Percentiles rank a stretch among this genome's conserved stretches.
phyloP scores from a whole-genome alignment of 2,888 invertebrate species.

The Noctua janthe region DNA sequence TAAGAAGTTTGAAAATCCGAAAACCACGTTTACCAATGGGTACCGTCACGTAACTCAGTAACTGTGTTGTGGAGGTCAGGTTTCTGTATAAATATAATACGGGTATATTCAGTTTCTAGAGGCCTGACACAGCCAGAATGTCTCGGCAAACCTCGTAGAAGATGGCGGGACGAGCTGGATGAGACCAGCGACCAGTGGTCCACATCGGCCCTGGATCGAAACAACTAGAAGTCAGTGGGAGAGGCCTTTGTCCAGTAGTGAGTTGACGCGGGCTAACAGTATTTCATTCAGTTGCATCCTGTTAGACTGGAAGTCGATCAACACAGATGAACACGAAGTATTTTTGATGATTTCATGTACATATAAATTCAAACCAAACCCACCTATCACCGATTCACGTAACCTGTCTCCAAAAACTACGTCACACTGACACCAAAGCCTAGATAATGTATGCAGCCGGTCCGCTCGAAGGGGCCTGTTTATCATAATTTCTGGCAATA shows the following conservation, averaged over 20 bases:
- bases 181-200: no score
- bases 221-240: no score
- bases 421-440: constrained; percentile 26
- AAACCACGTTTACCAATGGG: background rate
- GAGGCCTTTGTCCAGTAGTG: no score
- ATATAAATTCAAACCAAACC: background rate
- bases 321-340: background rate
- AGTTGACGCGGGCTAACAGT: no score
- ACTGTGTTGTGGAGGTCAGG: background rate
- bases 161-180: no score
- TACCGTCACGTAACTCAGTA: background rate
- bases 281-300: background rate
- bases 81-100: background rate
- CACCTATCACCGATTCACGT: constrained; percentile 11
- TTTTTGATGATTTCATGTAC: background rate
- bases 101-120: background rate
- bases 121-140: no score
- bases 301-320: background rate
- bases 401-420: constrained; percentile 18
- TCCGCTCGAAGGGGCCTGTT: constrained; percentile 71
- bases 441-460: constrained; percentile 51
- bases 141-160: no score
- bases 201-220: no score
- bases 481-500: constrained; percentile 82
- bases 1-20: background rate